Percentiles rank a stretch among this genome's conserved stretches.
Conservation (phyloP, 2,888 invertebrate genomes). For the Odontomyia ornata region DNA sequence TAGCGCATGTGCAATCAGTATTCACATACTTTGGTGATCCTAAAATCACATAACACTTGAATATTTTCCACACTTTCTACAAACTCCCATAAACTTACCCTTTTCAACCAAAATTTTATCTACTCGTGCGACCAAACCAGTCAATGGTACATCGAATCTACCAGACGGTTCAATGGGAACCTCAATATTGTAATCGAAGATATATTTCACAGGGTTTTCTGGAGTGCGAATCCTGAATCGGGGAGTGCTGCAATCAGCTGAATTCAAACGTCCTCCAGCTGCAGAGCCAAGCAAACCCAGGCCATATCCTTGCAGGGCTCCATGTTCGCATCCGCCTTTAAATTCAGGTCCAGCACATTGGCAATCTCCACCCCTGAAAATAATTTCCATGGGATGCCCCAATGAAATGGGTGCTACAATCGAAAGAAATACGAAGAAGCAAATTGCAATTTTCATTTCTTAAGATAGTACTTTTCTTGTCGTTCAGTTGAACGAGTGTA, state of each 20-base stretch:
- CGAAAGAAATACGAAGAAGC: not conserved
- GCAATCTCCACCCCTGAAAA: constrained; percentile 23
- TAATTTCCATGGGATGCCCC: constrained; percentile 29
- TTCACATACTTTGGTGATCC: constrained; percentile 25
- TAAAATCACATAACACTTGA: constrained; percentile 4
- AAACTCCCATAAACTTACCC: not conserved
- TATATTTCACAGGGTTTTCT: constrained; percentile 20
- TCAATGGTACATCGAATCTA: not conserved
- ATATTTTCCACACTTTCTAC: not conserved
- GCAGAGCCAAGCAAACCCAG: not conserved
- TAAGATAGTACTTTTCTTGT: not conserved
- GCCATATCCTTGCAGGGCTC: not conserved
- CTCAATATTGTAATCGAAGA: constrained; percentile 31
- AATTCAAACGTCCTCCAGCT: not conserved
- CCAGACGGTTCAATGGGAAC: not conserved
- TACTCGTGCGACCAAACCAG: constrained; percentile 10
- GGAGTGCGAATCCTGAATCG: not conserved
- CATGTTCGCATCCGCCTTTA: constrained; percentile 21
- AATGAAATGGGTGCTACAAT: not conserved
- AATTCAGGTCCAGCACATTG: not conserved
- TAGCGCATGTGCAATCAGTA: not conserved
- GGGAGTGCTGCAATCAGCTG: not conserved
- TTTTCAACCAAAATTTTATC: constrained; percentile 30
- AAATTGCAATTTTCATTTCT: not conserved
- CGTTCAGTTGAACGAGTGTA: not conserved